Percentiles rank a stretch among this genome's conserved stretches.
Conservation (phyloP, 2,797 vertebrate genomes). For the Phataginus tricuspis region DNA sequence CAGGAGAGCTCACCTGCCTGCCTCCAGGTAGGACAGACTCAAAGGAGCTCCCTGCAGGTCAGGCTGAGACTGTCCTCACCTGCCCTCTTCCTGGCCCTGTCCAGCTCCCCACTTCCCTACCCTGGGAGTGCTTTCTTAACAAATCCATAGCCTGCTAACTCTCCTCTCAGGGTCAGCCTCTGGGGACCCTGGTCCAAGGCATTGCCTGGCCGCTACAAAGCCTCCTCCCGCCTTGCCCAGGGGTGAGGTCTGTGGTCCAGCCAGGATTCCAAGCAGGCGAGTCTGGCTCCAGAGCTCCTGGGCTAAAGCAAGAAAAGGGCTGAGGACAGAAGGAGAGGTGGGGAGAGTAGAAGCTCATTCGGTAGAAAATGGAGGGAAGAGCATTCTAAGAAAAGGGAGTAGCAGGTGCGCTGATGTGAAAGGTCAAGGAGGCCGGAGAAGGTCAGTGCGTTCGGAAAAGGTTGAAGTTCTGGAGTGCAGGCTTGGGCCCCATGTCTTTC, state of each 20-base stretch:
- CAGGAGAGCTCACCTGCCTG: background rate
- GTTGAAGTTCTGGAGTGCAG: accelerated
- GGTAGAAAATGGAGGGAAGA: background rate
- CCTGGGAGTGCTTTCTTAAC: background rate
- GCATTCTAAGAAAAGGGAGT: background rate
- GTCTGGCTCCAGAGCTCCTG: background rate
- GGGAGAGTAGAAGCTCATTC: background rate
- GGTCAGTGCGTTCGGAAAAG: accelerated
- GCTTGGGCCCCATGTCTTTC: no score
- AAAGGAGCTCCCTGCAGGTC: background rate
- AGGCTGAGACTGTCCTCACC: background rate
- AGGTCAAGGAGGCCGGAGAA: no score
- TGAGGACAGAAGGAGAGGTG: background rate
- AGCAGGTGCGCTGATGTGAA: accelerated
- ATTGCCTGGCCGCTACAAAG: accelerated
- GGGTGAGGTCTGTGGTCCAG: background rate
- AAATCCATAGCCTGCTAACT: background rate
- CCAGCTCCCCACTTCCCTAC: background rate
- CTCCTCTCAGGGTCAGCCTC: background rate
- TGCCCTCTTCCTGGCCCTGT: no score
- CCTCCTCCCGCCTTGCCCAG: background rate
- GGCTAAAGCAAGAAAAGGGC: background rate
- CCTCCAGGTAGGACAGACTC: background rate
- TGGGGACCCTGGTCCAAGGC: background rate
- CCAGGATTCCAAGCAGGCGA: background rate